Base-by-base conservation (phyloP, 2,797 vertebrate genomes). In the Enteromius anoplus region DNA sequence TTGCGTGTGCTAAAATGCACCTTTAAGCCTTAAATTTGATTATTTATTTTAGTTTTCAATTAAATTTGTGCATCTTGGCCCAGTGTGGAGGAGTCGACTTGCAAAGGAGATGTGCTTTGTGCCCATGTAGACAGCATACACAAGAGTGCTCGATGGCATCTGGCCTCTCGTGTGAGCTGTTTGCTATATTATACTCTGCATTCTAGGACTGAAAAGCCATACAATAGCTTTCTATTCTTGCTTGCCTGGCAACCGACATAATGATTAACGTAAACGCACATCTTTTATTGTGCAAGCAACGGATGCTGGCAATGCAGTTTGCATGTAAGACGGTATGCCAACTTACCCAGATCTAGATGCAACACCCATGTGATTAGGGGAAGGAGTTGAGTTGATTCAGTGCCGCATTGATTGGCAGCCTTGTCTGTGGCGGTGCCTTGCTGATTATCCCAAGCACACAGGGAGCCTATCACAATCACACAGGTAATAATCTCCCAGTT, bases 11-110 rank as follows among this genome's bases (percentile, higher is more conserved):
- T 87, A 68, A 81, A 85, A 86, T 89, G 89, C 91, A 88, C 89
- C 84, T 89, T 90, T 93, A 95, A 94, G 92, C 93, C 90, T 85
- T 90, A 91, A 93, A 94, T 93, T 93, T 93, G 93, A 93, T 95
- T 94, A 94, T 92, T 92, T 90, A 82, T 86, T 81, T 77, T 76
- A 86, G 89, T 93, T 90, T 95, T 94, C 91, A 95, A 94, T 94
- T 93, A 94, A 88, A 77, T 40, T 62, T 0, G 26, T 83, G 78
- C 49, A 26, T 82, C 68, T 80, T 85, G 80, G 82, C 75, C 45
- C 42, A 5, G 58, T 73, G 81, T 85, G 78, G 64, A 73, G 75
- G 71, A 68, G 51, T 64, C 14, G 26, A 73, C 26, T 14, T 40
- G 60, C 14, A 66, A 81, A 81, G 4, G 23, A 40, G 5, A 40